phyloP scores from a whole-genome alignment of 1,140 invertebrate species.

The Acyrthosiphon pisum region DNA sequence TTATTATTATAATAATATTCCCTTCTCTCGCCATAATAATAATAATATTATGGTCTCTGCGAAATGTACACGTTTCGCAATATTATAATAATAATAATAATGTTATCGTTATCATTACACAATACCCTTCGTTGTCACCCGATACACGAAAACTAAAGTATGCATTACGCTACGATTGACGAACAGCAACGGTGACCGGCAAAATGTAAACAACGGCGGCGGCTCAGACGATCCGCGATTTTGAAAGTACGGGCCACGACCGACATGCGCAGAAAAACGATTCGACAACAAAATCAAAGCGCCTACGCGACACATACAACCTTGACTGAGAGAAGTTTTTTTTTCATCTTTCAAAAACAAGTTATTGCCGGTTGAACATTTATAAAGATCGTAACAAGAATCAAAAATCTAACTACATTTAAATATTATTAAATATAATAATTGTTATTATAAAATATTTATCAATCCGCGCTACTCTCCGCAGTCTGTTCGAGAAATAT shows the following conservation, averaged over 20 bases:
- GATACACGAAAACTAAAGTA: not conserved
- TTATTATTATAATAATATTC: not conserved
- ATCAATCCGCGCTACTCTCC: not conserved
- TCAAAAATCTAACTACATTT: not conserved
- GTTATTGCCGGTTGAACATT: not conserved
- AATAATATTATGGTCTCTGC: not conserved
- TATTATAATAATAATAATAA: not conserved
- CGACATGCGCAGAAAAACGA: slow-evolving; percentile 6
- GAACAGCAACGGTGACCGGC: not conserved
- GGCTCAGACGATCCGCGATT: not conserved
- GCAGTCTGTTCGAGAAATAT: not conserved
- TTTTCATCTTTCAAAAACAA: not conserved
- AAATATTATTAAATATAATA: not conserved
- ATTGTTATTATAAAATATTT: not conserved
- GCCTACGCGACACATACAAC: not conserved
- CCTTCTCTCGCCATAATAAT: not conserved
- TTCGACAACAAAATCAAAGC: slow-evolving; percentile 7
- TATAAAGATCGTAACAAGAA: not conserved
- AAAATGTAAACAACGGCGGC: not conserved
- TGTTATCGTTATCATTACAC: not conserved
- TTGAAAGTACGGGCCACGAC: not conserved
- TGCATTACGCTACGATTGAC: not conserved
- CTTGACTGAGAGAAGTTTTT: slow-evolving; percentile 7
- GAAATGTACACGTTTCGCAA: not conserved
- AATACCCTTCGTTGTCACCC: slow-evolving; percentile 11